Evolutionary conservation across 1,140 invertebrate species (phyloP), one percentile per base, ranked within the genome.

Genomic region (Drosophila bocki): DNA sequence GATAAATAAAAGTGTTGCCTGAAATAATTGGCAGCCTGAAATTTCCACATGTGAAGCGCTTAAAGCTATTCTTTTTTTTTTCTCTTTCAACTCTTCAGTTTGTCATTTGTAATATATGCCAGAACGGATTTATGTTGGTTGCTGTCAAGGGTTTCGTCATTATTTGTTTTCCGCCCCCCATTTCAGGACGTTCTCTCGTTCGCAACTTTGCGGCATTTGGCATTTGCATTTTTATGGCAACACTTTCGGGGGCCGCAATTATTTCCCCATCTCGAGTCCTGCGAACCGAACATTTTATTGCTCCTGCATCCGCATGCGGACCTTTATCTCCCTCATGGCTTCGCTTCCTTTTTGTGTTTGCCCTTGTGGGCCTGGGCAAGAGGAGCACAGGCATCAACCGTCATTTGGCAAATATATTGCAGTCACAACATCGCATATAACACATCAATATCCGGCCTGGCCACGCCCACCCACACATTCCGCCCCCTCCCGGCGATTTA

Each of bases 211-310:
- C 75, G 64, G 74, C 80, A 80, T 61, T 82, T 69, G 63, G 75
- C 80, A 83, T 86, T 82, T 86, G 77, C 84, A 88, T 84, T 88
- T 87, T 87, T 79, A 80, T 87, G 84, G 61, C 64, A 78, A 80
- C 77, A 80, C 68, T 72, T 74, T 67, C 68, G 69, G 68, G 53
- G 61, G 48, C 69, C 65, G 74, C 81, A 90, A 90, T 88, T 88
- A 90, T 88, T 88, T 78, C 80, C 72, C 74, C 80, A 79, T 90
- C 82, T 78, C 65, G 51, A 41, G 54, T 59, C 44, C 77, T 42
- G 63, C 58, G 68, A 88, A 76, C 29, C 68, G 59, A 83, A 68
- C 19, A 75, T 87, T 87, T 88, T 83, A 87, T 87, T 80, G 84
- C 64, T 54, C 63, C 75, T 75, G 63, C 71, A 62, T 78, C 82